These are phyloP conservation scores for Psittacula echo DNA, from an alignment of 2,797 vertebrate species.

Conservation along the genomic window DNA sequence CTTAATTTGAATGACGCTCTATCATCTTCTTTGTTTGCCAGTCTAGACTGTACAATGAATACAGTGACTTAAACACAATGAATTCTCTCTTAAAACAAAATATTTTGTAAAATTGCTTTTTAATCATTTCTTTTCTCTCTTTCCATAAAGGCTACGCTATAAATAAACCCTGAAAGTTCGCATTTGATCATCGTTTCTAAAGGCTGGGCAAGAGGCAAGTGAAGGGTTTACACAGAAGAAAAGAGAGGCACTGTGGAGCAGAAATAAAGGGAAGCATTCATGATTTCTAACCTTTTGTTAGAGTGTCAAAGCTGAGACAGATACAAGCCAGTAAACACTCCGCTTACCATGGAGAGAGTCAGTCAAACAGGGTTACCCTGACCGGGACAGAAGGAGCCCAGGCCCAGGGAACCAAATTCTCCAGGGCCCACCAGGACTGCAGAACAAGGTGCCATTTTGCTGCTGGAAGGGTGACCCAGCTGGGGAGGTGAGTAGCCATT, in stretches of 20 bases:
- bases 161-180: conserved; percentile 82
- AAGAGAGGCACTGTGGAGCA: conserved; percentile 75
- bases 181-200: conserved; percentile 78
- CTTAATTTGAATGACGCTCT: conserved; percentile 73
- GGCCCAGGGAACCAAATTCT: background rate
- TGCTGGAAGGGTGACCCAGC: background rate
- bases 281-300: conserved; percentile 71
- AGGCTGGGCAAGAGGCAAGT: conserved; percentile 74
- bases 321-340: conserved; percentile 73
- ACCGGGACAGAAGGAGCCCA: background rate
- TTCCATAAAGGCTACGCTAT: conserved; percentile 77
- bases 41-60: conserved; percentile 79
- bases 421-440: background rate
- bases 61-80: conserved; percentile 79
- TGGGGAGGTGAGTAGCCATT: background rate
- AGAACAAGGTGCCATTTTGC: background rate
- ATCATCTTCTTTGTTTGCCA: conserved; percentile 73
- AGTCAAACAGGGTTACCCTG: background rate
- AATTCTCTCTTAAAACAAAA: conserved; percentile 80
- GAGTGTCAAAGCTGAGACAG: conserved; percentile 65
- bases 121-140: conserved; percentile 81
- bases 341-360: conserved; percentile 45
- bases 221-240: conserved; percentile 73
- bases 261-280: conserved; percentile 79
- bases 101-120: conserved; percentile 81